Evolutionary conservation across 2,888 invertebrate species (phyloP), one percentile per base, ranked within the genome.

Genomic region (Cryptosula pallasiana): DNA sequence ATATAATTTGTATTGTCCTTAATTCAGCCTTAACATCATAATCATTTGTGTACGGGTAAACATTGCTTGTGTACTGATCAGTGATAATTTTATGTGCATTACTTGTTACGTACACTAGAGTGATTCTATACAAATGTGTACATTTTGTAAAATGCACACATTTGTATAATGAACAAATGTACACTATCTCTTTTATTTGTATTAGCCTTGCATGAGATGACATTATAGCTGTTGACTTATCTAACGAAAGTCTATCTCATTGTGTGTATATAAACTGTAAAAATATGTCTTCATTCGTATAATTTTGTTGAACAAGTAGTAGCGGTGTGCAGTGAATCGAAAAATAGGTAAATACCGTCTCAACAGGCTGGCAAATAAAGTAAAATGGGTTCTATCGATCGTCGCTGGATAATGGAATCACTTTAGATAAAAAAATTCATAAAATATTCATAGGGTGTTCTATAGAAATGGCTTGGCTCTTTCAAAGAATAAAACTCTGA

Each of bases 71-170:
- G n/a, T 63, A 34, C 63, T 29, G 27, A 63, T 63, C 63, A 63
- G 34, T 13, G 63, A 63, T 63, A 63, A 63, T 63, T 63, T 27
- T 63, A 63, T 63, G 63, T 63, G 45, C 45, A 13, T 20, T 45
- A 20, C 45, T 45, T 5, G 20, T 32, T 63, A 63, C 63, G 32
- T 20, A 27, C 25, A 63, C 63, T 63, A 63, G 34, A 63, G 3
- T 3, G 2, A 13, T 34, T 13, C 32, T 63, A 34, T 63, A 63
- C 63, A 63, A 63, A 63, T 63, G 63, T 63, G 63, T 63, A 63
- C 63, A 63, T 63, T 45, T 63, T 63, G 63, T 63, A 63, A 63
- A 63, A 63, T 63, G 27, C 32, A 63, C 63, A 63, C 63, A 63
- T 45, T 63, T 63, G 63, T 63, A 63, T 25, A 63, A 63, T 34